Evolutionary conservation across 2,888 invertebrate genomes (phyloP), one percentile per base, ranked within the genome.

Genomic region (Actias luna): DNA sequence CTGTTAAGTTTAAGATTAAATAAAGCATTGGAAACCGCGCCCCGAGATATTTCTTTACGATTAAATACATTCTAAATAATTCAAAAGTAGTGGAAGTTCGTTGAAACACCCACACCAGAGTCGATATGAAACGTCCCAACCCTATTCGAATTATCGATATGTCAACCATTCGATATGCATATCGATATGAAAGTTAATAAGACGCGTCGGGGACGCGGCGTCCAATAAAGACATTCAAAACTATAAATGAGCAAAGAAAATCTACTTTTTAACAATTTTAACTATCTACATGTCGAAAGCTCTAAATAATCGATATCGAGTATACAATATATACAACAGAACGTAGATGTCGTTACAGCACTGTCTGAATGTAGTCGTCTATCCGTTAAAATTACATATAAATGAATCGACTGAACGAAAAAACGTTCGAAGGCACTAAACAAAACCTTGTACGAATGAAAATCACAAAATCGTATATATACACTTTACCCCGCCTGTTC

Each of bases 361-460:
- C 18, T 42, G 7, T 8, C 5, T 42, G 18, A n/a, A 39, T 7
- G n/a, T 14, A 36, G 39, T 16, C 39, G 16, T n/a, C 3, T 18
- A 16, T 39, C 39, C 12, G 33, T 33, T 10, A 42, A 1, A 42
- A 8, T 42, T 18, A 42, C 42, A 8, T 42, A 18, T 42, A 42
- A 42, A 42, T 8, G 7, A 42, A 42, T 42, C n/a, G n/a, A 55
- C 55, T 55, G 55, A 55, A 55, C 55, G 55, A 55, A n/a, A 22
- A 27, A 29, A 55, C 55, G 55, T 29, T 55, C 55, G 55, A 55
- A 55, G 55, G 55, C 55, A 55, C 55, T 27, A 55, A 55, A 55
- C n/a, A 55, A 29, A 55, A 55, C 46, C 46, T 50, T 50, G 46
- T 50, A 25, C 46, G 12, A 50, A 25, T 50, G 25, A 50, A 22